Evolutionary conservation across 2,888 invertebrate species (phyloP), one percentile per base, ranked within the genome.

Genomic region (Thalpophila matura): DNA sequence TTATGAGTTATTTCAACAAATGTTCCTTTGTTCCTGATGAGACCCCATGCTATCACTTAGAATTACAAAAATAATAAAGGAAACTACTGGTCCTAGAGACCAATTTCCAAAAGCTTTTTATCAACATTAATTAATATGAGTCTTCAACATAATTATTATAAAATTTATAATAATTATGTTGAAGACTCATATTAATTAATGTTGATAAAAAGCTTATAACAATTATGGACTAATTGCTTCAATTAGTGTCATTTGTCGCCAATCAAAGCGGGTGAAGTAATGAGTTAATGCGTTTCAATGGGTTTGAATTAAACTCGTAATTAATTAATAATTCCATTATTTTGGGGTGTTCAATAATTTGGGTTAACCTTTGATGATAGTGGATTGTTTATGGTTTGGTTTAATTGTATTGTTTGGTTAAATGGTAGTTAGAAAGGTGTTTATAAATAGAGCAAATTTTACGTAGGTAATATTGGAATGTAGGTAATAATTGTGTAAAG

Each of bases 241-340:
- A 65, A 62, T 59, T 51, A 74, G n/a, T 42, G 57, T 56, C 50
- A 65, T 74, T 62, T 67, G 58, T 73, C 74, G 54, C 55, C 65
- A 69, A 35, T 49, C 58, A 61, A 58, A 57, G 27, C 43, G 38
- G 26, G n/a, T 26, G 45, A 12, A 42, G 46, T 62, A 62, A 77
- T 68, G 33, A 69, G 69, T 74, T 60, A 62, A 35, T 74, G 42
- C 38, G 59, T 58, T 65, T 55, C 59, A 67, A 64, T 60, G 42
- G 47, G n/a, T 64, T 74, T 59, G 50, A 57, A 74, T 77, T 67
- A 45, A 65, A 62, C 20, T 57, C 14, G 45, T 40, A 64, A 64
- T 67, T 64, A 61, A 66, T 74, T 74, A 58, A 59, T 72, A 59
- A 65, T 74, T 57, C 47, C 43, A 74, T 73, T 74, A 70, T 54